phyloP scores from a whole-genome alignment of 2,797 vertebrate genomes.

The Diceros bicornis region DNA sequence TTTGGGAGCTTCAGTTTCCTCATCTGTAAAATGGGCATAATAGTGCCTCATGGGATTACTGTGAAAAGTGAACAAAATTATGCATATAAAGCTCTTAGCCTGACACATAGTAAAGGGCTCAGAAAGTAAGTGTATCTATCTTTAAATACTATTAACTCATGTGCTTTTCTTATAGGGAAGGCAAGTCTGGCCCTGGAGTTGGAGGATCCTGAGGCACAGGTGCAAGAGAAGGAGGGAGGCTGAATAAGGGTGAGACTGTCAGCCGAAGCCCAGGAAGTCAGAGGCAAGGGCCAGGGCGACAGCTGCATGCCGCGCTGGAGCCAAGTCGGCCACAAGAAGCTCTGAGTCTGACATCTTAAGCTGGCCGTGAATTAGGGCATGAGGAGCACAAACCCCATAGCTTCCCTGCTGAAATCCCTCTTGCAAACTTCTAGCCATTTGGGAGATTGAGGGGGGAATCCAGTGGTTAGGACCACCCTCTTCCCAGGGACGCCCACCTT shows the following conservation, averaged over 20 bases:
- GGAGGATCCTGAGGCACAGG: background rate
- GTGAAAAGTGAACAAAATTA: background rate
- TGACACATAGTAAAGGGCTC: background rate
- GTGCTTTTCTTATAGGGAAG: background rate
- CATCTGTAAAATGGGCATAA: background rate
- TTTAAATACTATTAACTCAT: background rate
- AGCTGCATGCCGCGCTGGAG: background rate
- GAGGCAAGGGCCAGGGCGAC: background rate
- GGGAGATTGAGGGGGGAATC: background rate
- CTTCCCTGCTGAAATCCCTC: background rate
- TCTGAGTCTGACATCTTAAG: background rate
- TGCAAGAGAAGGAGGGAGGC: background rate
- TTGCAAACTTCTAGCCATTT: background rate
- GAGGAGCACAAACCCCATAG: background rate
- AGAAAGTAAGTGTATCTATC: background rate
- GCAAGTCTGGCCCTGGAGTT: background rate
- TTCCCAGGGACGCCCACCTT: background rate
- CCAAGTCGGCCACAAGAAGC: background rate
- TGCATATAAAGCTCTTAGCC: background rate
- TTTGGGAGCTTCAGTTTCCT: background rate
- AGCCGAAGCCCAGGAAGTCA: background rate
- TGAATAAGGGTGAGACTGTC: background rate
- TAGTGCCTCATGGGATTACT: background rate
- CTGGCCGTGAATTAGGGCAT: background rate
- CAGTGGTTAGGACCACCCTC: background rate